Evolutionary conservation across 1,140 invertebrate species (phyloP), one percentile per base, ranked within the genome.

Genomic region (Tenebrio molitor): DNA sequence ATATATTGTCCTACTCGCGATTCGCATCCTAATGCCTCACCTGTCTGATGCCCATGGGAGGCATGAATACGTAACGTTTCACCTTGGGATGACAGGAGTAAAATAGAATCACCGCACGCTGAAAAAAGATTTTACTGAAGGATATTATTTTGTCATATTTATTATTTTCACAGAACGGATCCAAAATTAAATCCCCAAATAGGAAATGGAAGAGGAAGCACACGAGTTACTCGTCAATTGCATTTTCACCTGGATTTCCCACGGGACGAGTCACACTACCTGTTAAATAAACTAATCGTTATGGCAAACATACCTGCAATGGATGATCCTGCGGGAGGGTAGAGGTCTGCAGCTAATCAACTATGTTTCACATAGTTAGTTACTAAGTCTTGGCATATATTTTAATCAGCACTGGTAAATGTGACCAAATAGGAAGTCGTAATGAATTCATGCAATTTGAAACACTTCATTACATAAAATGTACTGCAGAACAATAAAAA

Each of bases 11-110:
- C 58, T 19, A 17, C 15, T 41, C 58, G 58, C 53, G 58, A 44
- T 23, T 71, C 34, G 69, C 69, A 71, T 71, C 69, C 69, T 71
- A 71, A 71, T 71, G 41, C 53, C 58, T 71, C 39, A 71, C 69
- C 69, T 71, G 69, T 21, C 46, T 50, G 33, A 58, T 25, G 58
- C 58, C 69, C 58, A 33, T 12, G 69, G 58, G 53, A 41, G 50
- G 42, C 69, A 71, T 65, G 69, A 71, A 71, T 71, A 71, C 50
- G 50, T 58, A 58, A 58, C 50, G 50, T 29, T 58, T 58, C 10
- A 25, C 23, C 50, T 29, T 25, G 0, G 50, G 12, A 58, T 58
- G 50, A 58, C 50, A 58, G n/a, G n/a, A 58, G 19, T 29, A 17
- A 58, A 58, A 58, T 58, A 58, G 50, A 58, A 58, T 58, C 50